Evolutionary conservation across 2,888 invertebrate genomes (phyloP).

Genomic region (Drosophila pseudotakahashii): DNA sequence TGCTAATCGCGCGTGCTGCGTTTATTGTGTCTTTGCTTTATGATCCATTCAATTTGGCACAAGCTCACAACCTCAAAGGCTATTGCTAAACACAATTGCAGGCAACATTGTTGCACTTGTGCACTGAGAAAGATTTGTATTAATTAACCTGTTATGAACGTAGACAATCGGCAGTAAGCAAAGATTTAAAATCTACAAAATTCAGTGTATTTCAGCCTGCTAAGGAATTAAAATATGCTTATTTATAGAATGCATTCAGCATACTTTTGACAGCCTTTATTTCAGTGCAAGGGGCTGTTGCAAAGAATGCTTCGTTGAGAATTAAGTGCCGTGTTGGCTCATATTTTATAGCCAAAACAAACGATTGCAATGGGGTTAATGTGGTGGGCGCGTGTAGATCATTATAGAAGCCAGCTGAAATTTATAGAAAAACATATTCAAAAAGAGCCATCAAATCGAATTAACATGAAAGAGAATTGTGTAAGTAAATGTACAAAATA

Average conservation of each 20-base stretch:
- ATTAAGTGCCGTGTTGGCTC: slow-evolving; percentile 67
- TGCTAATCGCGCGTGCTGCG: slow-evolving; percentile 56
- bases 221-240: background rate
- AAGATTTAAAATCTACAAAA: too few species aligned
- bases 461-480: slow-evolving; percentile 30
- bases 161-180: too few species aligned
- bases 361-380: slow-evolving; percentile 67
- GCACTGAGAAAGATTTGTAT: slow-evolving; percentile 8
- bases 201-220: background rate
- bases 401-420: slow-evolving; percentile 22
- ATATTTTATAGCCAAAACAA: slow-evolving; percentile 39
- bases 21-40: slow-evolving; percentile 75
- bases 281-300: slow-evolving; percentile 27
- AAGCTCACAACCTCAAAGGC: slow-evolving; percentile 37
- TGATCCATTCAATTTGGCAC: slow-evolving; percentile 75
- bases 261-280: slow-evolving; percentile 1
- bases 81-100: slow-evolving; percentile 1
- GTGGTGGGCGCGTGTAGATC: slow-evolving; percentile 69
- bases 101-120: slow-evolving; percentile 62
- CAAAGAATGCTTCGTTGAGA: slow-evolving; percentile 59
- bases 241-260: background rate
- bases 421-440: slow-evolving; percentile 22
- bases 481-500: slow-evolving; percentile 26
- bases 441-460: slow-evolving; percentile 24
- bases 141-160: background rate